Conservation (phyloP, 2,113 vertebrate genomes). For the Corydoras maculifer region DNA sequence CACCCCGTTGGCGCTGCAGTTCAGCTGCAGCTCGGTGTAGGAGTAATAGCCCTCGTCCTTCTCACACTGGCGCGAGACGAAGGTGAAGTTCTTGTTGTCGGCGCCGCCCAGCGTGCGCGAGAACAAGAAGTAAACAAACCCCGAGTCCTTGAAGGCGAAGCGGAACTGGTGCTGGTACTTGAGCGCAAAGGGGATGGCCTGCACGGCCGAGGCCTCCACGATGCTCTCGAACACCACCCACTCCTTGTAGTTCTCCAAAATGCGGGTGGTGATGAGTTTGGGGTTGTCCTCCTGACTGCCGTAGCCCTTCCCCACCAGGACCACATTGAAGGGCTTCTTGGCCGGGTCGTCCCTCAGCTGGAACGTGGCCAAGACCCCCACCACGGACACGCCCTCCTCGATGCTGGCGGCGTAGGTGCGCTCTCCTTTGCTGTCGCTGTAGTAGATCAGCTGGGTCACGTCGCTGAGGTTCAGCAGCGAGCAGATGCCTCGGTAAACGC, state of each 20-base stretch:
- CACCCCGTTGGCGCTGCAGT: conserved; percentile 59
- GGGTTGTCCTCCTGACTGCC: conserved; percentile 85
- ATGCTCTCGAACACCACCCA: conserved; percentile 87
- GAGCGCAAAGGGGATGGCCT: conserved; percentile 72
- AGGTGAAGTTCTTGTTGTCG: conserved; percentile 77
- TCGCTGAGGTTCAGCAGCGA: conserved; percentile 75
- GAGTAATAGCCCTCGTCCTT: conserved; percentile 82
- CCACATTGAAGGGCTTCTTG: conserved; percentile 58
- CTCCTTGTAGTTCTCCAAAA: conserved; percentile 66
- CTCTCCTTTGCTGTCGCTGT: conserved; percentile 82
- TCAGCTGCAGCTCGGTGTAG: conserved; percentile 90
- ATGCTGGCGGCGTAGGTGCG: conserved; percentile 91
- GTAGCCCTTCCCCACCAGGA: conserved; percentile 90
- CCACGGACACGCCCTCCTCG: conserved; percentile 79
- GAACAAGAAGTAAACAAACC: conserved; percentile 86
- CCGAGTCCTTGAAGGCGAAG: conserved; percentile 72
- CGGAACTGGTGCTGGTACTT: conserved; percentile 73
- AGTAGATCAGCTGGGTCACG: conserved; percentile 69
- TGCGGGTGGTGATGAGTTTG: conserved; percentile 89
- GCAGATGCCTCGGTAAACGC: conserved; percentile 88
- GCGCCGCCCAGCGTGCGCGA: conserved; percentile 79
- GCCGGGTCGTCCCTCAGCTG: conserved; percentile 17
- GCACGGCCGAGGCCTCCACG: conserved; percentile 74
- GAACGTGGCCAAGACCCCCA: conserved; percentile 79
- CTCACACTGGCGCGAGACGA: conserved; percentile 84